Base-by-base conservation (phyloP, 2,888 invertebrate species). In the Pammene fasciana region DNA sequence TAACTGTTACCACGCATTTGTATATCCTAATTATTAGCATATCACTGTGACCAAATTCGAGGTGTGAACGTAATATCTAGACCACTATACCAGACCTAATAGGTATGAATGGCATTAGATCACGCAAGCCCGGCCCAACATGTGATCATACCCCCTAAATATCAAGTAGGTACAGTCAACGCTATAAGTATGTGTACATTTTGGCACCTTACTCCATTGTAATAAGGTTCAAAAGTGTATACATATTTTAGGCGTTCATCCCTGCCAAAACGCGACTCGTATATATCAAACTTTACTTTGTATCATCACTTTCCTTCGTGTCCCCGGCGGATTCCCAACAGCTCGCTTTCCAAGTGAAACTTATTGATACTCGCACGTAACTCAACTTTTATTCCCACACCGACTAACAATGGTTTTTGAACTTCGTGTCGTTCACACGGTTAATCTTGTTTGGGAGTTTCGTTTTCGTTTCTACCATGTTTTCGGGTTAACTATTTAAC, bases 281-380 rank as follows among this genome's bases (percentile, higher is more conserved):
- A 26, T 26, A 26, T 26, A 26, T 26, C 26, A 26, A 26, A 26
- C 26, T 1, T 3, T 26, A 26, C 26, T 26, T 26, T 26, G 26
- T 26, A 26, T 26, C 26, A 26, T 4, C 26, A 26, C 26, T 26
- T 26, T 26, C 26, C 26, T 26, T 26, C 26, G 26, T 26, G 1
- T 26, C 1, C 26, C 26, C 26, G 26, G 26, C 26, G 26, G 26
- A 26, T 26, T 26, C 26, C 26, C 26, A 26, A 26, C 26, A 26
- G 26, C 26, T 26, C 26, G 26, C 26, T 68, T 68, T 68, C 67
- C 59, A 64, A 68, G 64, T 50, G 66, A 73, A 67, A 71, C 71
- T 65, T 36, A 55, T 61, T 54, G 61, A 61, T 54, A 54, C 46
- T 26, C 26, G 26, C 61, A 67, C 67, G 60, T 38, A 38, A 34